phyloP scores from a whole-genome alignment of 2,113 vertebrate genomes.

The Hirundichthys speculiger region DNA sequence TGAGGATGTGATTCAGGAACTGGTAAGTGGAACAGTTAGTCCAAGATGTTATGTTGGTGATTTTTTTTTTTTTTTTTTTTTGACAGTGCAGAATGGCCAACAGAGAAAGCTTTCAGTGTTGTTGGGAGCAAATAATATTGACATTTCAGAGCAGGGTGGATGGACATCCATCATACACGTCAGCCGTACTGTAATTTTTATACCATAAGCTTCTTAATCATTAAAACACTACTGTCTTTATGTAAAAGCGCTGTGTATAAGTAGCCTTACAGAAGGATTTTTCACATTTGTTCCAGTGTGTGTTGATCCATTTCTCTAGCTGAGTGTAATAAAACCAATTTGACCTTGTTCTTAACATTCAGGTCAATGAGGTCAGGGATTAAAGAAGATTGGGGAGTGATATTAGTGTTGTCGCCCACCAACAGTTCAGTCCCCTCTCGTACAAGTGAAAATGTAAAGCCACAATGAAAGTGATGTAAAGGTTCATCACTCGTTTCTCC shows the following conservation, averaged over 20 bases:
- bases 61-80: background rate
- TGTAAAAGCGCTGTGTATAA: no score
- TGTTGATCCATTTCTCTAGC: background rate
- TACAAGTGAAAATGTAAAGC: background rate
- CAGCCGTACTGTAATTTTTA: background rate
- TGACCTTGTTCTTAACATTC: background rate
- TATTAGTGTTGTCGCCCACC: constrained; percentile 12
- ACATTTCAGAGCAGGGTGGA: background rate
- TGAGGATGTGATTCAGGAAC: constrained; percentile 62
- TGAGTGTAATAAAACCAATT: background rate
- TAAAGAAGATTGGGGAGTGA: background rate
- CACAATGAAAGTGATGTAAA: constrained; percentile 4
- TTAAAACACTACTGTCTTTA: no score
- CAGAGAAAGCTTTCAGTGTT: background rate
- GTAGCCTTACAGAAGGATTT: background rate
- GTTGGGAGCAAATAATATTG: background rate
- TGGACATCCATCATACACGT: background rate
- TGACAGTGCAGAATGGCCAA: background rate
- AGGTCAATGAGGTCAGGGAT: no score
- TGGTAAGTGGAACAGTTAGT: constrained; percentile 45
- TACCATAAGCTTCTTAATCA: background rate
- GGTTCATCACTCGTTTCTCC: constrained; percentile 6
- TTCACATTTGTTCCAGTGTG: background rate
- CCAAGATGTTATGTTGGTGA: background rate
- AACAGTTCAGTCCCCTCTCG: background rate